Evolutionary conservation across 2,888 invertebrate genomes (phyloP).

Genomic region (Alloscopus bannaensis): DNA sequence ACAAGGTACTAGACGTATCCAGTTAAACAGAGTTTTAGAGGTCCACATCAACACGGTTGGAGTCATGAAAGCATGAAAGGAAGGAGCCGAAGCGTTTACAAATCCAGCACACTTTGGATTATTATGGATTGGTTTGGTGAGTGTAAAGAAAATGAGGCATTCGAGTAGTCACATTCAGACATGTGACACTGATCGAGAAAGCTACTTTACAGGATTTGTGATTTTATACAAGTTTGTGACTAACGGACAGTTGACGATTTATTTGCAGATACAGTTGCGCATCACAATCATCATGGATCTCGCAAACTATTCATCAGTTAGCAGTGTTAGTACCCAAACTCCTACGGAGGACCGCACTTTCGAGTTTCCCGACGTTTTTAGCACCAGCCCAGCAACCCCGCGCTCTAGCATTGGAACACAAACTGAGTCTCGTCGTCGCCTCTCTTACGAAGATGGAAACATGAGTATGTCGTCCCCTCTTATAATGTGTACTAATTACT

Average conservation of each 20-base stretch:
- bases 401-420: slow-evolving; percentile 46
- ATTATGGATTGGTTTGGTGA: no score
- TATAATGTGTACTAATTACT: background rate
- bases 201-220: no score
- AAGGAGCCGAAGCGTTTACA: no score
- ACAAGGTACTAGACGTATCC: background rate
- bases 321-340: slow-evolving; percentile 47
- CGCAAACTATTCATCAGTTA: slow-evolving; percentile 29
- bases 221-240: no score
- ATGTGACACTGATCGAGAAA: background rate
- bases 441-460: background rate
- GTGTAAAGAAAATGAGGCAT: background rate
- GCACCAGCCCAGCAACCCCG: slow-evolving; percentile 16
- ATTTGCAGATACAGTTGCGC: slow-evolving; percentile 22
- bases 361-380: slow-evolving; percentile 55
- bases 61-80: background rate
- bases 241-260: background rate
- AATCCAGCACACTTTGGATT: no score
- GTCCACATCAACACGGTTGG: no score
- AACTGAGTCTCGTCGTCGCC: slow-evolving; percentile 12
- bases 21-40: background rate
- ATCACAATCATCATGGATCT: slow-evolving; percentile 43
- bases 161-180: background rate
- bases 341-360: slow-evolving; percentile 48
- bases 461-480: slow-evolving; percentile 20